Conservation (phyloP, 2,888 invertebrate species). For the Chorisops tibialis region DNA sequence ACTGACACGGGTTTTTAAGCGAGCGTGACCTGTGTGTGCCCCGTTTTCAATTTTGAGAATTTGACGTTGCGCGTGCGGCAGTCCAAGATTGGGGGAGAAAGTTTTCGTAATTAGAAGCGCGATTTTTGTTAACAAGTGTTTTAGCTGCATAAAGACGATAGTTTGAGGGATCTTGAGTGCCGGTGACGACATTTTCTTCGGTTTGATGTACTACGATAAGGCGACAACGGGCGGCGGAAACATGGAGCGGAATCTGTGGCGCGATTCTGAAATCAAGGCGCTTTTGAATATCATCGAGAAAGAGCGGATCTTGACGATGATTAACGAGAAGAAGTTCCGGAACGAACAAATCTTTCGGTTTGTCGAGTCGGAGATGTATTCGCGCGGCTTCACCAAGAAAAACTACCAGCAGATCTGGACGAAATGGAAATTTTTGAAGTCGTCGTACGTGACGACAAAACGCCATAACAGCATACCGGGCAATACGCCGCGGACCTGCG, state of each 20-base stretch:
- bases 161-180: too few species aligned
- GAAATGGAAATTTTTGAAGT: conserved; percentile 51
- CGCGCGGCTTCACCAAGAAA: conserved; percentile 47
- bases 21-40: too few species aligned
- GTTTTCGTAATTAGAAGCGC: too few species aligned
- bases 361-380: conserved; percentile 45
- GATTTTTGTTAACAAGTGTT: too few species aligned
- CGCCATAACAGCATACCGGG: conserved; percentile 47
- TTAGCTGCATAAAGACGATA: too few species aligned
- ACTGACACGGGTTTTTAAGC: too few species aligned
- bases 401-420: conserved; percentile 50
- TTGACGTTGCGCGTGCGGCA: too few species aligned
- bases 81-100: too few species aligned
- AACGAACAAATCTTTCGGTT: conserved; percentile 48
- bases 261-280: conserved; percentile 47
- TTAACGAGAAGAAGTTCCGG: conserved; percentile 47
- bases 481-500: conserved; percentile 40
- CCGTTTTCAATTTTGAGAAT: too few species aligned
- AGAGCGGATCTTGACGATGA: conserved; percentile 43
- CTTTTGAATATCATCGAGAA: conserved; percentile 47
- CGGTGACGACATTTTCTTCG: too few species aligned
- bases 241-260: conserved; percentile 43
- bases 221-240: not conserved
- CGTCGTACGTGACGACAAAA: conserved; percentile 49
- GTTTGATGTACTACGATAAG: too few species aligned